Percentiles rank a stretch among this genome's conserved stretches.
These are phyloP conservation scores for Microhierax caerulescens DNA, from an alignment of 2,797 vertebrate species.

Conservation along the genomic window DNA sequence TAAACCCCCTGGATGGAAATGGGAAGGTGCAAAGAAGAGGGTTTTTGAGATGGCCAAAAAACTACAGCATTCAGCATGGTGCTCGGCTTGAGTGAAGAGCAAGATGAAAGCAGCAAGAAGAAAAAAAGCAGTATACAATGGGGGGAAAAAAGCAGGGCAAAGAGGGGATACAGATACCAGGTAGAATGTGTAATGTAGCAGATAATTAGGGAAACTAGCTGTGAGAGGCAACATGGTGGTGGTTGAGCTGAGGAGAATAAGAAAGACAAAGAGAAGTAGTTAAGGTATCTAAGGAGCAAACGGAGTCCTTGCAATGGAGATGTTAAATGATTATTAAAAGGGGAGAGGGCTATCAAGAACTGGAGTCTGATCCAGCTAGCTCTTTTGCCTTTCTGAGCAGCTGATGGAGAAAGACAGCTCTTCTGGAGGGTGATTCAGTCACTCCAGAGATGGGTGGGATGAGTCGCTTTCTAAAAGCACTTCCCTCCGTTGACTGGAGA, in stretches of 20 bases:
- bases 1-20: neutral
- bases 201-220: neutral
- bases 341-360: neutral
- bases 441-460: conserved; percentile 48
- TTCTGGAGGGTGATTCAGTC: conserved; percentile 53
- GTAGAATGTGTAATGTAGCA: neutral
- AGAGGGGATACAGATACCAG: too few species aligned
- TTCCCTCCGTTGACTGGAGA: conserved; percentile 58
- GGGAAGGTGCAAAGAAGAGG: neutral
- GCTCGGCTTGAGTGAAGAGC: neutral
- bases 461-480: conserved; percentile 47
- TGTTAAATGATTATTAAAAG: neutral
- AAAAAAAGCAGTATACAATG: neutral
- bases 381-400: conserved; percentile 26
- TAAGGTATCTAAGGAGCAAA: neutral
- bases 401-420: conserved; percentile 48
- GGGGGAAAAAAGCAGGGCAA: neutral
- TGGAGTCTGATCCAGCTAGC: neutral
- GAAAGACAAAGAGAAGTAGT: neutral
- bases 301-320: neutral
- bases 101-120: neutral
- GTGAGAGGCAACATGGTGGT: neutral
- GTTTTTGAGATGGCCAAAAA: neutral
- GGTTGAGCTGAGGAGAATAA: neutral
- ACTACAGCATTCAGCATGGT: accelerated